These are phyloP conservation scores for Thamnaconus septentrionalis DNA, from an alignment of 2,113 vertebrate species.

Conservation along the genomic window DNA sequence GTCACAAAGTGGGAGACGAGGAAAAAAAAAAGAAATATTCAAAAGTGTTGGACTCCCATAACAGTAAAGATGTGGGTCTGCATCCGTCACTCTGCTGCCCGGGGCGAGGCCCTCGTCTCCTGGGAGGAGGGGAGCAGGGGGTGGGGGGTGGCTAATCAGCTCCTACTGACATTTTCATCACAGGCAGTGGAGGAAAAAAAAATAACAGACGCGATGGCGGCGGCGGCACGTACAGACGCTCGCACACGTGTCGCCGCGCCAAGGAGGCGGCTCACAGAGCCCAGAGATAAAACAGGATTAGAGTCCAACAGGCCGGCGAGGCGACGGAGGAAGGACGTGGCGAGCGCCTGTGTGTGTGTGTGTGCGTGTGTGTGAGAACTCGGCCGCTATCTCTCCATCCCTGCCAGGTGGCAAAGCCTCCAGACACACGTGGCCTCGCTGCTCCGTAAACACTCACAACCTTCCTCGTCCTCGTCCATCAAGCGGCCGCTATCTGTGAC, in stretches of 20 bases:
- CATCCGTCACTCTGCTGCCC: conserved; percentile 52
- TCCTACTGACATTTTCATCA: conserved; percentile 70
- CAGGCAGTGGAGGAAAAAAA: conserved; percentile 24
- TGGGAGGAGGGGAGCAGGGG: conserved; percentile 59
- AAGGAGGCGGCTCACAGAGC: conserved; percentile 7
- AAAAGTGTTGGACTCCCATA: conserved; percentile 13
- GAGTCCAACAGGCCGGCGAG: conserved; percentile 50
- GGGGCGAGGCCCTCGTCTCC: conserved; percentile 56
- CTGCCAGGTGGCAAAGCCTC: neutral
- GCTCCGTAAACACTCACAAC: no score
- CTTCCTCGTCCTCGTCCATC: no score
- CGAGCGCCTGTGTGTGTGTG: conserved; percentile 26
- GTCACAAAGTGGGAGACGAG: neutral
- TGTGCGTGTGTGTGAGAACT: conserved; percentile 12
- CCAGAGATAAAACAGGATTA: conserved; percentile 64
- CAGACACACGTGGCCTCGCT: no score
- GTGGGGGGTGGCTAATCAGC: conserved; percentile 70
- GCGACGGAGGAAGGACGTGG: conserved; percentile 55
- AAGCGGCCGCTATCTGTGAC: no score
- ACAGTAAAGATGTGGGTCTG: conserved; percentile 42
- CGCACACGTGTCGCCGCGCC: conserved; percentile 37
- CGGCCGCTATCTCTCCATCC: conserved; percentile 12
- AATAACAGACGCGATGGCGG: neutral
- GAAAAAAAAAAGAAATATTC: conserved; percentile 7
- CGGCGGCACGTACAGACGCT: neutral